Evolutionary conservation across 2,113 vertebrate genomes (phyloP).

Genomic region (Chamaetylas fuelleborni): DNA sequence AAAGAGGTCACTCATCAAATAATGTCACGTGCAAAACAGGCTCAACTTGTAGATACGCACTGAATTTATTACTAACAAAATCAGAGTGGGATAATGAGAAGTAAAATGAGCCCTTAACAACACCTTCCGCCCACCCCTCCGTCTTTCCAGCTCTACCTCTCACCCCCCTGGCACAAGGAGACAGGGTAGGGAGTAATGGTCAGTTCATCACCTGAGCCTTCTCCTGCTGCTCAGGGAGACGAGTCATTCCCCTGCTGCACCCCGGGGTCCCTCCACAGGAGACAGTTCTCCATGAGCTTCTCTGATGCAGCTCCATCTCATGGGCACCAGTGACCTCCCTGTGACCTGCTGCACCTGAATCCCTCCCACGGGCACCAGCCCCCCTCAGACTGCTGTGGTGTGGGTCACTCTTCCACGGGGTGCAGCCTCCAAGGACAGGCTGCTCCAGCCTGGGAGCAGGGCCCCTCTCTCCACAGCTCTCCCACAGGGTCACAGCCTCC

Average conservation of each 20-base stretch:
- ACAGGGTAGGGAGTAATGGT: not conserved
- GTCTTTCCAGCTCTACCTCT: no score
- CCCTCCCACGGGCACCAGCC: not conserved
- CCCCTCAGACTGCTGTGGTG: rapidly evolving
- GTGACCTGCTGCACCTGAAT: rapidly evolving
- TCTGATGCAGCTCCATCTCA: not conserved
- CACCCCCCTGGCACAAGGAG: not conserved
- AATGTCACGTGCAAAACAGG: not conserved
- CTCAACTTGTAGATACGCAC: not conserved
- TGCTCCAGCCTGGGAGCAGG: no score
- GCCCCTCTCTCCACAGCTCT: no score
- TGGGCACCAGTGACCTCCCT: no score
- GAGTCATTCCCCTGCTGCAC: not conserved
- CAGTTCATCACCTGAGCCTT: not conserved
- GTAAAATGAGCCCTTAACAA: no score
- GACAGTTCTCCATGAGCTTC: not conserved
- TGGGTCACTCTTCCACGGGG: not conserved
- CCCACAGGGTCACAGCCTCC: no score
- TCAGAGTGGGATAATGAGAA: not conserved
- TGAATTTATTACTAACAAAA: not conserved
- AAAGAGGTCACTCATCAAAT: not conserved
- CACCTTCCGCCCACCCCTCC: no score
- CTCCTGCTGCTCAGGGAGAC: not conserved
- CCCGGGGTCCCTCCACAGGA: no score
- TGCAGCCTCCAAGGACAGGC: not conserved